phyloP scores from a whole-genome alignment of 2,797 vertebrate species.

The Smutsia gigantea region DNA sequence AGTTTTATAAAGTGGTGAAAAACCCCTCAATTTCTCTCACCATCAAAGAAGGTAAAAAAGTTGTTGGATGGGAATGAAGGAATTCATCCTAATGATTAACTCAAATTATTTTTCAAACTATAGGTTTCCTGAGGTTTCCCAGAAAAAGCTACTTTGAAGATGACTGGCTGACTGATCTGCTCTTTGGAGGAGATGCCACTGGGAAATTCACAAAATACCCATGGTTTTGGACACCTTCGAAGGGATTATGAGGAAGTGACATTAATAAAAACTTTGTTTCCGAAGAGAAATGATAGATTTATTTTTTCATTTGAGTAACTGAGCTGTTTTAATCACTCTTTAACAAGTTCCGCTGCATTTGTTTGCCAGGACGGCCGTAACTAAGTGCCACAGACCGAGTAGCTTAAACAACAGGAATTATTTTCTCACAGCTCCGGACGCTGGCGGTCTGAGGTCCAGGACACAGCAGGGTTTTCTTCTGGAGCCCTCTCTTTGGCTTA shows the following conservation, averaged over 20 bases:
- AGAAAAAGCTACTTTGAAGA: conserved; percentile 1
- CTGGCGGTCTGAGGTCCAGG: neutral
- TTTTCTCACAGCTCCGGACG: neutral
- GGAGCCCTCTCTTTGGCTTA: neutral
- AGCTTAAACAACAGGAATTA: neutral
- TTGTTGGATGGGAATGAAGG: conserved; percentile 26
- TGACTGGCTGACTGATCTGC: conserved; percentile 12
- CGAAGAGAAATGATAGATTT: neutral
- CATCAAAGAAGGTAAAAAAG: conserved; percentile 29
- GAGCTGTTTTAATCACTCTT: neutral
- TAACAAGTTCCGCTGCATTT: neutral
- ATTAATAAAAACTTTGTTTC: neutral
- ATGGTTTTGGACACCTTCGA: neutral
- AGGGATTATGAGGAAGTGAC: neutral
- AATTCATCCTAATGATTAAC: conserved; percentile 24
- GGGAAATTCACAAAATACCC: conserved; percentile 39
- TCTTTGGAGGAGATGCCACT: neutral
- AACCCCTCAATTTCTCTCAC: neutral
- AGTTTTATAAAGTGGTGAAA: neutral
- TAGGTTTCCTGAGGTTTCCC: neutral
- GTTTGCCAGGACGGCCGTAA: neutral
- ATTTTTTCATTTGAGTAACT: neutral
- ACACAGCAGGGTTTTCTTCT: neutral
- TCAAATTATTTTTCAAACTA: conserved; percentile 36
- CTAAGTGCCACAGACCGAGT: neutral